Base-by-base conservation (phyloP, 2,888 invertebrate genomes). In the Rhorus exstirpatorius region DNA sequence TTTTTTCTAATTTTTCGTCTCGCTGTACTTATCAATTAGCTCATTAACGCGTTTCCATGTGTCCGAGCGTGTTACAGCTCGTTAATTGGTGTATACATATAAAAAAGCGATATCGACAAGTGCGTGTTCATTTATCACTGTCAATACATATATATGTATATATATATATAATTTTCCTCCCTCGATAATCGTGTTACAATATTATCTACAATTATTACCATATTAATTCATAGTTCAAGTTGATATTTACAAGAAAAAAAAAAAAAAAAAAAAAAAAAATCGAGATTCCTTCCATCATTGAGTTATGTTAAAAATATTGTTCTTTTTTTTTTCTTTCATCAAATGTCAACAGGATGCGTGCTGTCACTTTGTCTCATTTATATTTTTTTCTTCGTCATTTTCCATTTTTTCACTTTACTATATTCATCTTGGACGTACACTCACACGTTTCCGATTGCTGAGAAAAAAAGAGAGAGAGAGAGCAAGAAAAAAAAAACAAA, bases 71-170 rank as follows among this genome's bases (percentile, higher is more conserved):
- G 26, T 14, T 55, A 55, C 26, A 67, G 78, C 81, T 65, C 65
- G 68, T n/a, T 79, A 75, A 63, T 75, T 61, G 41, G 78, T 79
- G 84, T 81, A 74, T 85, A 85, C 84, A 83, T 84, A 84, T 85
- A 86, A 86, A 84, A 83, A 85, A 83, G 81, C 82, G 77, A 72
- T 77, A 81, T 83, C 83, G 68, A 79, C 84, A 68, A 80, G 67
- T 76, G n/a, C n/a, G 80, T 83, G 49, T 77, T 77, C 77, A 41
- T 74, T 58, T 60, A 55, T 35, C 63, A 31, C 46, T 46, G 67
- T 67, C 75, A 65, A 63, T 53, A 17, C 31, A 46, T 70, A 51
- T 75, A 41, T 70, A 70, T 68, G 26, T 71, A 72, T 76, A 71
- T 53, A 44, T 76, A 63, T 53, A 70, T 65, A 65, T 74, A 63